Base-by-base conservation (phyloP, 2,113 vertebrate species). In the Clarias magur region DNA sequence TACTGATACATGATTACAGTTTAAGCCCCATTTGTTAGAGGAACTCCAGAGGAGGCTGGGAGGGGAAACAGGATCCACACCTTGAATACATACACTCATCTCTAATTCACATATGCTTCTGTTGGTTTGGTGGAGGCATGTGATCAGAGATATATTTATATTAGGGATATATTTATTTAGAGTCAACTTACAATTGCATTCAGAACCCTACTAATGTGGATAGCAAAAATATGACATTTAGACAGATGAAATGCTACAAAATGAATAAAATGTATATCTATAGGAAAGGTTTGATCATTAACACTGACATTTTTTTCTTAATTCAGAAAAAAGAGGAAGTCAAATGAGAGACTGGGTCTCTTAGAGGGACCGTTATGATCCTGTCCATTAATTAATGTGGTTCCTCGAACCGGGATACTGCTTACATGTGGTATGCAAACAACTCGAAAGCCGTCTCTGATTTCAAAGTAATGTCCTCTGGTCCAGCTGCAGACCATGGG, bases 391-490 rank as follows among this genome's bases (percentile, higher is more conserved):
- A 95, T 95, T 94, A 96, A 93, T 88, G 67, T 86, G 89, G 88
- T 89, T 78, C 90, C 81, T 92, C 84, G 79, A 91, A 92, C 93
- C 91, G 90, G 89, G 89, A 94, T 91, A 90, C 90, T 91, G 86
- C 93, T 94, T 89, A 91, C 94, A 95, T 87, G 80, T 78, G 93
- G 93, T 92, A 93, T 92, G 93, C 92, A 93, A 89, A 94, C 93
- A 92, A 91, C 92, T 93, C 89, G 78, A 89, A 81, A 67, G 88
- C 1, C 83, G 54, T 91, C 94, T 97, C 96, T 19, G 88, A 94
- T 97, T 97, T 97, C 97, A 97, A 98, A 97, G 96, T 92, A 89
- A 0, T 91, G 91, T 93, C 91, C 92, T 94, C 82, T 79, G 83
- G 90, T 93, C 94, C 96, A 97, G 96, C 96, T 97, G 97, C 93